Evolutionary conservation across 2,888 invertebrate species (phyloP).

Genomic region (Autographa pulchrina): DNA sequence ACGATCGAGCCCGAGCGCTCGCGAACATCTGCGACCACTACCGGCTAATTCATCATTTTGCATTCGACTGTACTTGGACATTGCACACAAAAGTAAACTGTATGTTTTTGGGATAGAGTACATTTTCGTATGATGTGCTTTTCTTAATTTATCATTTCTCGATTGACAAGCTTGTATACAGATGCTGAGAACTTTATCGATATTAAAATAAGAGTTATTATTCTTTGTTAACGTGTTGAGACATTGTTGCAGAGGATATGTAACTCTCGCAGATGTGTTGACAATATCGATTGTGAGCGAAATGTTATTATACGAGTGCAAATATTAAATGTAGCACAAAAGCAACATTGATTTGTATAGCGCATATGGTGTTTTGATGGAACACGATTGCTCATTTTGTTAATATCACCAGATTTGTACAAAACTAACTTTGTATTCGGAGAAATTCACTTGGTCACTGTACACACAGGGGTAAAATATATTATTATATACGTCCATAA

Average conservation of each 20-base stretch:
- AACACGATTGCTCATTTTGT: slow-evolving; percentile 64
- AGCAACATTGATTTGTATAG: slow-evolving; percentile 41
- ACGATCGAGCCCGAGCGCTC: slow-evolving; percentile 42
- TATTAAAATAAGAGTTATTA: slow-evolving; percentile 34
- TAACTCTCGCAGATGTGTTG: slow-evolving; percentile 60
- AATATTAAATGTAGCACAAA: slow-evolving; percentile 57
- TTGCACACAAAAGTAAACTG: slow-evolving; percentile 14
- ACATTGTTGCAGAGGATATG: slow-evolving; percentile 20
- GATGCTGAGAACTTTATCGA: slow-evolving; percentile 32
- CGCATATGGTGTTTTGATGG: slow-evolving; percentile 51
- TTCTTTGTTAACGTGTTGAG: slow-evolving; percentile 19
- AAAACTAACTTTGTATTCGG: slow-evolving; percentile 33
- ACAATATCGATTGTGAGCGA: slow-evolving; percentile 56
- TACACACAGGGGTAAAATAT: slow-evolving; percentile 26
- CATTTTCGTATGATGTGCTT: slow-evolving; percentile 9
- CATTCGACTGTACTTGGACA: slow-evolving; percentile 38
- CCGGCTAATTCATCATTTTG: slow-evolving; percentile 60
- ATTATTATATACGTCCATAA: slow-evolving; percentile 49
- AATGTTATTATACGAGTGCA: slow-evolving; percentile 58
- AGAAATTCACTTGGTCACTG: slow-evolving; percentile 30
- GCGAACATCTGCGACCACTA: slow-evolving; percentile 59
- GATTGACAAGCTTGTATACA: slow-evolving; percentile 51
- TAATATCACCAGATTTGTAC: slow-evolving; percentile 51
- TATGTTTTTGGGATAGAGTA: neutral
- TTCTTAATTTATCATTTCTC: slow-evolving; percentile 56